Base-by-base conservation (phyloP, 2,888 invertebrate species). In the Drosophila greeni region DNA sequence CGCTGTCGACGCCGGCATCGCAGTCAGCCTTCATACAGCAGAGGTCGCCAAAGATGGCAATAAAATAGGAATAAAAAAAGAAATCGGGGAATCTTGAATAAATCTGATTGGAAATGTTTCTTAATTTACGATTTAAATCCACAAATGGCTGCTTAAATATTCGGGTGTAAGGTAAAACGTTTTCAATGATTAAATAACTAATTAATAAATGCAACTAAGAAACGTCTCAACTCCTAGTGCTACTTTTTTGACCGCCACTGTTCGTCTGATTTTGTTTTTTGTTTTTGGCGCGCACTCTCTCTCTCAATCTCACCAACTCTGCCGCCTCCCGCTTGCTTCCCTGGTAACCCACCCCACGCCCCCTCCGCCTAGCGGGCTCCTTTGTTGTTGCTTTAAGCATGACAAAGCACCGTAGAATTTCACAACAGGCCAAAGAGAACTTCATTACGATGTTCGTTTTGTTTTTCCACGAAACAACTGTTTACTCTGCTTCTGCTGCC, bases 391-490 rank as follows among this genome's bases (percentile, higher is more conserved):
- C 59, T 84, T 84, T 81, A 79, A 79, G 78, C 78, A 79, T 83
- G 75, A 82, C 76, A 78, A 80, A 73, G 76, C 74, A 77, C 76
- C 79, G 78, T 81, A 86, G 76, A 85, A 85, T 86, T 86, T 85
- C 84, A 86, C 85, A 85, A 85, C 85, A 82, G 77, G 66, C 65
- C 68, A 68, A 64, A 68, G 69, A 60, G 74, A 82, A 82, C 75
- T 73, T 84, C 85, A 84, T 85, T 54, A 84, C 85, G 78, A 82
- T 76, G 80, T 82, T 74, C 73, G 78, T 72, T 70, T 84, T 81
- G 84, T 81, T 80, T 81, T 81, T 81, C 80, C 84, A 81, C 84
- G 80, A 81, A 81, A 80, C 80, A 81, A 81, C 84, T 81, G 80
- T 81, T 81, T 81, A 81, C 84, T 70, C 79, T 64, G 61, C 52